Evolutionary conservation across 2,797 vertebrate species (phyloP).

Genomic region (Tiaroga cobitis): DNA sequence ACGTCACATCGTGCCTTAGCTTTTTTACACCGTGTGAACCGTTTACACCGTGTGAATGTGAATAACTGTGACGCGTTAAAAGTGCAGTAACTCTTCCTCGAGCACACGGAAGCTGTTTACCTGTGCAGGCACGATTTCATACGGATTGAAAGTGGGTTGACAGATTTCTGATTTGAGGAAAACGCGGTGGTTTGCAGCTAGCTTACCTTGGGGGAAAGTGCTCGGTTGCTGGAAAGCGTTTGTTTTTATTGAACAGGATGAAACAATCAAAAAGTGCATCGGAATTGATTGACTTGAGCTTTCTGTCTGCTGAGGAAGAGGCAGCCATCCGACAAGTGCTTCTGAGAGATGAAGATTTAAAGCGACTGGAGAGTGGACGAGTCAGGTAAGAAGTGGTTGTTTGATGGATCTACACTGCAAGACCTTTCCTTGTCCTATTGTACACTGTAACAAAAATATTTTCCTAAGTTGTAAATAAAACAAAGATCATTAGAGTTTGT

Average conservation of each 20-base stretch:
- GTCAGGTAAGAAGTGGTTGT: constrained; percentile 54
- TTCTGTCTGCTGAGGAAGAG: constrained; percentile 66
- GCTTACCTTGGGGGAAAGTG: background rate
- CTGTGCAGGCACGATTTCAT: background rate
- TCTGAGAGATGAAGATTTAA: constrained; percentile 64
- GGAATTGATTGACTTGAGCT: constrained; percentile 63
- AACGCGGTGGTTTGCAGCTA: background rate
- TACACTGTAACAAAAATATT: background rate
- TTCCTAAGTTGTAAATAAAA: background rate
- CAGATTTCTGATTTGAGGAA: background rate
- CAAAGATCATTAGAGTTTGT: background rate
- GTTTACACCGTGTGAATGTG: background rate
- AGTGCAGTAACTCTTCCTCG: background rate
- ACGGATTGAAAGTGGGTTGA: background rate
- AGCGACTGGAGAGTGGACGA: constrained; percentile 60
- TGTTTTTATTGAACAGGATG: constrained; percentile 48
- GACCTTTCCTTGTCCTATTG: background rate
- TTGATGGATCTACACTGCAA: background rate
- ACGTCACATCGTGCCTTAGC: background rate
- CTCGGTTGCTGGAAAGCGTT: background rate
- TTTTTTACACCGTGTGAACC: background rate
- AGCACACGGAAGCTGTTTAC: background rate
- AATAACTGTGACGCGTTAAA: background rate
- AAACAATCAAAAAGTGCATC: constrained; percentile 43
- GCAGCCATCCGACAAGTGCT: constrained; percentile 62